Evolutionary conservation across 2,113 vertebrate genomes (phyloP), one percentile per base, ranked within the genome.

Genomic region (Calyptommatus sinebrachiatus): DNA sequence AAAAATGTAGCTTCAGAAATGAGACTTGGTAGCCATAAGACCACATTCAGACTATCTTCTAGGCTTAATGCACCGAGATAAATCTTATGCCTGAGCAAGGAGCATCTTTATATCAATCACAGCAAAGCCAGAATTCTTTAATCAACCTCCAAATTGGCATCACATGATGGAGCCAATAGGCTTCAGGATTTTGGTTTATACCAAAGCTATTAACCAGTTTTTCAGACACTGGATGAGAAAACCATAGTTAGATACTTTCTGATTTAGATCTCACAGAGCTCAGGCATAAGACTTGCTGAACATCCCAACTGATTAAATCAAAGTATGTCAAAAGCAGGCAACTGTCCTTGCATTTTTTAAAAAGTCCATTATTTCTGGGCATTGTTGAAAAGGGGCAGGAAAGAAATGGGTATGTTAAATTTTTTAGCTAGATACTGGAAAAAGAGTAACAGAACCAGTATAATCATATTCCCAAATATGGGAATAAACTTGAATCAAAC

Each of bases 1-100:
- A 26, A 90, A 83, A 89, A 61, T 31, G 78, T 89, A 88, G 84
- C 83, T 92, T 93, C 82, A 87, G 87, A 89, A 88, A 83, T 31
- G 74, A 87, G 87, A 90, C 86, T 68, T 90, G 90, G 86, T 88
- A 90, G 89, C 88, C 87, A 85, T 92, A 87, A 92, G 67, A n/a
- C 31, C 77, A 71, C 26, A 41, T 79, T 61, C 69, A 71, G 53
- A 79, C 46, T 18, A 71, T 29, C 57, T 29, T 71, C 35, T 71
- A 14, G 28, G 26, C 18, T 78, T 61, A 60, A 22, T 79, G 71
- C 45, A 18, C 41, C 35, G 11, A 41, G 65, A 18, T n/a, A 35
- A 60, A 35, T 35, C 67, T 62, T 78, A 50, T 61, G 22, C 60
- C 26, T 22, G 35, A 21, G 60, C 20, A 70, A 20, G 41, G 24